Conservation (phyloP, 1,140 invertebrate species). For the Dufourea novaeangliae region DNA sequence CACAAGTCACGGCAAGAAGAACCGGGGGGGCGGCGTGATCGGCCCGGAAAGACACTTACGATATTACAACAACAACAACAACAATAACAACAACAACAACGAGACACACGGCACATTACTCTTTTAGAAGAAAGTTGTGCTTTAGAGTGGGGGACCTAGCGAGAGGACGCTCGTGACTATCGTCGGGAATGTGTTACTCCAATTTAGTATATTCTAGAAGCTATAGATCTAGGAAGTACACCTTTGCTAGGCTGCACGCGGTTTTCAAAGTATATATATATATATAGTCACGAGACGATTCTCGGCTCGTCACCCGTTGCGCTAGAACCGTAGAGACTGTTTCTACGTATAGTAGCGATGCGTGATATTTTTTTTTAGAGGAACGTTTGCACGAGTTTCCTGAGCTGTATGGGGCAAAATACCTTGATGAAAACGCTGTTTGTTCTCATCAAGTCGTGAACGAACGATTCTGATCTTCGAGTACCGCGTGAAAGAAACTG, state of each 20-base stretch:
- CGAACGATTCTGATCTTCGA: background rate
- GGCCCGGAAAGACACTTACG: background rate
- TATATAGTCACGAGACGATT: slow-evolving; percentile 47
- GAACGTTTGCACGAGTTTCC: slow-evolving; percentile 65
- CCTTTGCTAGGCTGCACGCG: slow-evolving; percentile 55
- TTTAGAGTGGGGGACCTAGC: slow-evolving; percentile 48
- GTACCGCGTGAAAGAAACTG: background rate
- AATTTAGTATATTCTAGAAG: background rate
- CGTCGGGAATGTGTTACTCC: slow-evolving; percentile 34
- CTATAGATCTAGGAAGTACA: slow-evolving; percentile 51
- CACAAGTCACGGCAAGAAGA: slow-evolving; percentile 45
- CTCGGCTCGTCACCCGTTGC: slow-evolving; percentile 26
- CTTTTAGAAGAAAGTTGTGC: slow-evolving; percentile 56
- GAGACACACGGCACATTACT: slow-evolving; percentile 57
- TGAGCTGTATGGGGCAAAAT: slow-evolving; percentile 43
- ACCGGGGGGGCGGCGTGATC: slow-evolving; percentile 22
- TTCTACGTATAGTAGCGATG: slow-evolving; percentile 65
- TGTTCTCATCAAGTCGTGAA: background rate
- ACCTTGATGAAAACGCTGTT: background rate
- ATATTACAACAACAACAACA: slow-evolving; percentile 24
- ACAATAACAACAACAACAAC: slow-evolving; percentile 39
- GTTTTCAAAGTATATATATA: too few species aligned
- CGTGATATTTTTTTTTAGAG: slow-evolving; percentile 60
- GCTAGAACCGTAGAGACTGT: slow-evolving; percentile 62
- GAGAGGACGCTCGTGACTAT: slow-evolving; percentile 44